These are phyloP conservation scores for Trididemnum nubilum DNA, from an alignment of 23 tunicate species.

Conservation along the genomic window DNA sequence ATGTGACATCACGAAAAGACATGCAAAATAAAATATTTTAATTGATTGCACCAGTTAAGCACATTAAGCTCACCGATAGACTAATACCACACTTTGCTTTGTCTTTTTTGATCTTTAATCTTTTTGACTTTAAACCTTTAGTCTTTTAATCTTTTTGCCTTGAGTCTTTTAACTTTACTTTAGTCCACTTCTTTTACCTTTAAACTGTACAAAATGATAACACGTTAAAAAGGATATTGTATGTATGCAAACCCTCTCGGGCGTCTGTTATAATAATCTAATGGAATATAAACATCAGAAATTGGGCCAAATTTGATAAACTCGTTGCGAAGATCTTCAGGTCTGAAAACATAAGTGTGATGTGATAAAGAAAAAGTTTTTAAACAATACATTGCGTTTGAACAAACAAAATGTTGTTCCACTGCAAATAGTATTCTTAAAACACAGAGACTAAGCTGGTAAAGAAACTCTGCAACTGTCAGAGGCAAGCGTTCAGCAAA, in stretches of 20 bases:
- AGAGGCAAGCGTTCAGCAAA: too few species aligned
- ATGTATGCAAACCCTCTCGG: conserved; percentile 99
- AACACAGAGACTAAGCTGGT: too few species aligned
- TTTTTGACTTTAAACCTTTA: not conserved
- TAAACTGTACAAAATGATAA: conserved; percentile 31
- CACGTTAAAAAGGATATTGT: conserved; percentile 87
- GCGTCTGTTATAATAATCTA: conserved; percentile 84
- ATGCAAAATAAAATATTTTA: too few species aligned
- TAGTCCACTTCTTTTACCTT: conserved; percentile 29
- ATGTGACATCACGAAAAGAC: too few species aligned
- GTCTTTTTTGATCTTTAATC: not conserved
- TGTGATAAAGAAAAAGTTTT: too few species aligned
- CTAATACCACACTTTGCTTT: too few species aligned
- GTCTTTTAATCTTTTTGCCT: conserved; percentile 14
- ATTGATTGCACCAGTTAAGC: too few species aligned
- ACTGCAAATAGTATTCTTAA: too few species aligned
- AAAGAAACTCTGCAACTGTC: too few species aligned
- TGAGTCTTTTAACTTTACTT: conserved; percentile 33
- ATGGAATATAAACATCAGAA: conserved; percentile 95
- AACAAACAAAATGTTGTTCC: too few species aligned
- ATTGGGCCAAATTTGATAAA: conserved; percentile 83
- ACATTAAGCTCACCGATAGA: too few species aligned
- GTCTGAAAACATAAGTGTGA: conserved; percentile 37
- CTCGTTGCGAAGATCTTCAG: conserved; percentile 94
- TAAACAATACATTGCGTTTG: too few species aligned